A percentile compares a stretch with the other conserved stretches of the same genome.
Evolutionary conservation across 2,113 vertebrate species (phyloP).

Genomic region (Anas platyrhynchos): DNA sequence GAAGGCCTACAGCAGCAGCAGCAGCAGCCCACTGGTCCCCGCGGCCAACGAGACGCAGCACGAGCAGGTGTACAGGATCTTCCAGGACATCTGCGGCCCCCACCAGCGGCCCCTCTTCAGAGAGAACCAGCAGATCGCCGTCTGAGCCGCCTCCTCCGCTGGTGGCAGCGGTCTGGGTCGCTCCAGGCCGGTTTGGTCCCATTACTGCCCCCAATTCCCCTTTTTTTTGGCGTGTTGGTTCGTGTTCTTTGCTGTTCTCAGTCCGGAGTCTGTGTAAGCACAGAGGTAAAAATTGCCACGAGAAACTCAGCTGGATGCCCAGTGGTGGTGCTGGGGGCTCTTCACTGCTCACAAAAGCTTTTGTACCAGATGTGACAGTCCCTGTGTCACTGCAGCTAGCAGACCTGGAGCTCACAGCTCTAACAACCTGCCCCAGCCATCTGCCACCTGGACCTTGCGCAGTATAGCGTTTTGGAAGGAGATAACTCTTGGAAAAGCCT

Average conservation of each 20-base stretch:
- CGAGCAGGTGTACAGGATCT: slow-evolving; percentile 76
- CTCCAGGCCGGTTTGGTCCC: not conserved
- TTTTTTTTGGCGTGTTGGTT: not conserved
- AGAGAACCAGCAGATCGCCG: slow-evolving; percentile 92
- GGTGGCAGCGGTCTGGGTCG: not conserved
- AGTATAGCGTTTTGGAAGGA: not conserved
- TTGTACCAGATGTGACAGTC: not conserved
- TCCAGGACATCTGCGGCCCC: slow-evolving; percentile 77
- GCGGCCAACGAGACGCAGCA: slow-evolving; percentile 60
- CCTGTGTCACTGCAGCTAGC: not conserved
- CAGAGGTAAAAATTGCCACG: fast-evolving
- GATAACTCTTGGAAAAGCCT: not conserved
- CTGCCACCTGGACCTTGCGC: not conserved
- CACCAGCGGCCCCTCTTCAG: slow-evolving; percentile 87
- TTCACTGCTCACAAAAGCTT: not conserved
- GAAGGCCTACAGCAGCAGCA: slow-evolving; percentile 57
- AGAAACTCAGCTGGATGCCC: not conserved
- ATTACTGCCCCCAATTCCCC: not conserved
- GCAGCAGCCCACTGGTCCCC: slow-evolving; percentile 34
- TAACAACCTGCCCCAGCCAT: not conserved
- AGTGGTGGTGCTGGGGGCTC: not conserved
- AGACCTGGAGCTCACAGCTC: not conserved
- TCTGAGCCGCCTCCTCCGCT: slow-evolving; percentile 62
- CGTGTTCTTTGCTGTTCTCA: not conserved
- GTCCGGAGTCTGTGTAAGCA: not conserved